Conservation (phyloP, 2,888 invertebrate species). For the Latrodectus hesperus region DNA sequence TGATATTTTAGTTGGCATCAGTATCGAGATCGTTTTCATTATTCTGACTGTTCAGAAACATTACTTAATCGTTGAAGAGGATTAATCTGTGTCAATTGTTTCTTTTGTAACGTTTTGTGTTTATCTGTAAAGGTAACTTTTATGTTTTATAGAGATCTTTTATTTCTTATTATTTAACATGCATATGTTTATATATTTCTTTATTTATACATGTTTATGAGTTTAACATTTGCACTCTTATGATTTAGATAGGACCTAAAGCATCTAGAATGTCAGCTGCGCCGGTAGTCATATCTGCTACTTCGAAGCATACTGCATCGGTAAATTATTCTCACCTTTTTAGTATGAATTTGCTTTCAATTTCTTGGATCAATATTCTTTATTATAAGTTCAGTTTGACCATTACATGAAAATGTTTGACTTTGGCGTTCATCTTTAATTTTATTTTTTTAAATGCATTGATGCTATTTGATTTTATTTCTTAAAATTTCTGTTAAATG, state of each 20-base stretch:
- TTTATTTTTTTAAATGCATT: too few relatives aligned
- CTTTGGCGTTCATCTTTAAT: too few relatives aligned
- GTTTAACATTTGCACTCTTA: not conserved
- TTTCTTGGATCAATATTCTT: not conserved
- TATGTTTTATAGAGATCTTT: not conserved
- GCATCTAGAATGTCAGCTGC: conserved; percentile 60
- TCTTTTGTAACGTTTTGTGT: not conserved
- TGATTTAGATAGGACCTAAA: conserved; percentile 59
- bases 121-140: not conserved
- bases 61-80: not conserved
- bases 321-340: conserved; percentile 46
- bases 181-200: not conserved
- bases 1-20: not conserved
- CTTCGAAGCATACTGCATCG: conserved; percentile 70
- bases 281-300: conserved; percentile 69
- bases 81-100: not conserved
- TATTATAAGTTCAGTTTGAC: too few relatives aligned
- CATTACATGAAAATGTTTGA: too few relatives aligned
- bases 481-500: too few relatives aligned
- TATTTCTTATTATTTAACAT: not conserved
- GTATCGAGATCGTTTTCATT: not conserved
- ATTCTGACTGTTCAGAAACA: not conserved
- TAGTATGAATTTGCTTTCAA: too few relatives aligned
- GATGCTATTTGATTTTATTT: too few relatives aligned
- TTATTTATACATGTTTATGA: not conserved